phyloP scores from a whole-genome alignment of 2,888 invertebrate species.

The Exocentrus adspersus region DNA sequence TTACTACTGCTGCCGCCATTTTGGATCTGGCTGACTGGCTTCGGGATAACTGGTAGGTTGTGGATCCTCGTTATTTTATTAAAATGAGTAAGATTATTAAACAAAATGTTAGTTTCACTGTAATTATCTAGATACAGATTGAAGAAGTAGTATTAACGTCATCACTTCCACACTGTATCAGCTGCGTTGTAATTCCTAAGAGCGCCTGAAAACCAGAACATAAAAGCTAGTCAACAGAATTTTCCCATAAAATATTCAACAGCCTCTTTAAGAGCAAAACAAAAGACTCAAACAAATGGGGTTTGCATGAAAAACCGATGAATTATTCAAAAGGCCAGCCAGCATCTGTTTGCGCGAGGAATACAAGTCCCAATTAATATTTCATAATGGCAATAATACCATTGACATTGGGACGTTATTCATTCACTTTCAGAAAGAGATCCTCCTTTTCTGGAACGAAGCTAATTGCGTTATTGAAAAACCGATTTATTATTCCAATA shows the following conservation, averaged over 20 bases:
- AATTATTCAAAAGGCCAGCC: background rate
- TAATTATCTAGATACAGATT: background rate
- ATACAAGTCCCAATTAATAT: constrained; percentile 1
- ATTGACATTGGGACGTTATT: background rate
- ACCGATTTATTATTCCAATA: background rate
- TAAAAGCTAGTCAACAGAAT: background rate
- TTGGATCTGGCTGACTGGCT: no score
- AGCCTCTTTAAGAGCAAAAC: background rate
- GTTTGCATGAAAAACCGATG: background rate
- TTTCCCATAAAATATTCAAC: background rate
- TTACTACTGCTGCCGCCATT: no score
- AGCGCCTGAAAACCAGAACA: background rate
- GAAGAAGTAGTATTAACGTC: background rate
- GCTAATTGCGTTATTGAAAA: constrained; percentile 3
- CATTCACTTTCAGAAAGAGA: background rate
- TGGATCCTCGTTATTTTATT: no score
- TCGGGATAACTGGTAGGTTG: no score
- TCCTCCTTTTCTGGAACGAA: background rate
- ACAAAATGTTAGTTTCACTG: no score
- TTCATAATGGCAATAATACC: background rate
- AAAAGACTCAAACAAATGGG: background rate
- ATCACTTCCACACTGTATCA: background rate
- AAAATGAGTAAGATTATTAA: no score
- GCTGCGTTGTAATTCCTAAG: background rate
- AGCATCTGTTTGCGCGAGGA: background rate